Conservation (phyloP, 2,888 invertebrate species). For the Blera fallax region DNA sequence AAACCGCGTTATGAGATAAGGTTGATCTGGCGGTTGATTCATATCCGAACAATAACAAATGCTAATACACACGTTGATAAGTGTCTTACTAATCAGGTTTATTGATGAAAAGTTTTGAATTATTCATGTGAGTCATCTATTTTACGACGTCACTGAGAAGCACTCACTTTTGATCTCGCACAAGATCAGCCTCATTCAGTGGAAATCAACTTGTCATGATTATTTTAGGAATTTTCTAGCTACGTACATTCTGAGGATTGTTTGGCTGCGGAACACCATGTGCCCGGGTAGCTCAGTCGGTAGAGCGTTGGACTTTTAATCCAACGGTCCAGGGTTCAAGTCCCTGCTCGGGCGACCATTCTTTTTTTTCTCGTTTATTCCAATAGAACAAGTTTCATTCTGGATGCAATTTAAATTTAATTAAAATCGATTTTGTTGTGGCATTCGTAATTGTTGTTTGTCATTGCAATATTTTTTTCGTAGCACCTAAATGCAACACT, state of each 20-base stretch:
- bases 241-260: background rate
- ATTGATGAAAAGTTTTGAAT: constrained; percentile 5
- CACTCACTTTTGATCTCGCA: constrained; percentile 8
- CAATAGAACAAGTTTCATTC: too few relatives aligned
- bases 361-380: constrained; percentile 4
- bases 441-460: too few relatives aligned
- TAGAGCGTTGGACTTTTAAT: constrained; percentile 73
- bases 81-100: constrained; percentile 25
- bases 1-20: background rate
- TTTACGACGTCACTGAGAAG: constrained; percentile 22
- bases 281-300: constrained; percentile 73
- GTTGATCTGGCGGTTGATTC: constrained; percentile 22
- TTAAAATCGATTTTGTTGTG: too few relatives aligned
- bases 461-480: too few relatives aligned
- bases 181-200: constrained; percentile 15
- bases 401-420: too few relatives aligned
- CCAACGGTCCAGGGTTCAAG: constrained; percentile 73
- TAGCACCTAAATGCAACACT: too few relatives aligned
- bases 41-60: constrained; percentile 5
- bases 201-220: constrained; percentile 18
- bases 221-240: constrained; percentile 37
- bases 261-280: background rate
- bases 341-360: constrained; percentile 69
- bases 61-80: background rate
- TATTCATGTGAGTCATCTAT: constrained; percentile 23